phyloP scores from a whole-genome alignment of 2,888 invertebrate genomes.

The Penaeus monodon region DNA sequence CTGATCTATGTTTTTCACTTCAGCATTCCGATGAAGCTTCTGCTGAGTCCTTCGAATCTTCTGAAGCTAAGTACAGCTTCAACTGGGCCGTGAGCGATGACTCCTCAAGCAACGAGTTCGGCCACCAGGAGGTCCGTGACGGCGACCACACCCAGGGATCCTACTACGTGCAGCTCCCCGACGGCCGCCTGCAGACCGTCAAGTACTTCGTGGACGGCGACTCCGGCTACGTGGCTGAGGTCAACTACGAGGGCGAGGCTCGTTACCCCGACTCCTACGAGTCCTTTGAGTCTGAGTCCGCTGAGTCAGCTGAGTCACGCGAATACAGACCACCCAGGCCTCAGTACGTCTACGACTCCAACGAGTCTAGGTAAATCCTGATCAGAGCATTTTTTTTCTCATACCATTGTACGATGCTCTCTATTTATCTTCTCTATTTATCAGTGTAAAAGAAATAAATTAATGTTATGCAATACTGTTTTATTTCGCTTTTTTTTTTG shows the following conservation, averaged over 20 bases:
- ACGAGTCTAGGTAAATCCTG: no score
- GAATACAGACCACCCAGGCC: no score
- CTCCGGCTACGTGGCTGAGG: slow-evolving; percentile 45
- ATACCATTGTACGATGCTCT: no score
- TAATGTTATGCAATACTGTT: no score
- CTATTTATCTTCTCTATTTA: no score
- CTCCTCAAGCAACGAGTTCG: slow-evolving; percentile 41
- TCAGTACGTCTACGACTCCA: no score
- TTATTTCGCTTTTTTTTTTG: no score
- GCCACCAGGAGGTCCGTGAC: slow-evolving; percentile 47
- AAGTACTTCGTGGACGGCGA: slow-evolving; percentile 29
- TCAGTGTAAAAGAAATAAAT: no score
- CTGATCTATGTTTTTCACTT: no score
- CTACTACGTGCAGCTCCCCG: slow-evolving; percentile 50
- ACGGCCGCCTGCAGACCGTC: slow-evolving; percentile 49
- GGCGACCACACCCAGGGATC: slow-evolving; percentile 31
- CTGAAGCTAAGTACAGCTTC: slow-evolving; percentile 42
- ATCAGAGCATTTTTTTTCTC: no score
- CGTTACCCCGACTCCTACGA: slow-evolving; percentile 41
- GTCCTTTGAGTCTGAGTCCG: background rate
- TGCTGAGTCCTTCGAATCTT: slow-evolving; percentile 29
- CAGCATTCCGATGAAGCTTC: background rate
- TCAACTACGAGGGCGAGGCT: slow-evolving; percentile 47
- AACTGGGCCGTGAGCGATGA: slow-evolving; percentile 38
- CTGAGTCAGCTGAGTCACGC: no score